These are phyloP conservation scores for Australoheros scitulus DNA, from an alignment of 2,113 vertebrate genomes.

Conservation along the genomic window DNA sequence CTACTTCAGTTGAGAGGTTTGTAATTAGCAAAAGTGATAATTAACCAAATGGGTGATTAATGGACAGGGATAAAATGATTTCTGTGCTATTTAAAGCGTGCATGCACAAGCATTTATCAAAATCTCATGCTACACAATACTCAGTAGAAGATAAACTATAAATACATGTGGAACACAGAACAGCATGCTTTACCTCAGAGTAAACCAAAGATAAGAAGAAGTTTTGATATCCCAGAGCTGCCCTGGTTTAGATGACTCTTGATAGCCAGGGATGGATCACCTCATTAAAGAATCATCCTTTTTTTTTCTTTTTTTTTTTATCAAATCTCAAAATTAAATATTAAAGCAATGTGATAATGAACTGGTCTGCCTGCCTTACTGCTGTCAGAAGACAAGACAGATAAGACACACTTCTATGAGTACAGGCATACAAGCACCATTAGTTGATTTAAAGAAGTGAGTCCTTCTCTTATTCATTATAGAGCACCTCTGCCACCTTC, in stretches of 20 bases:
- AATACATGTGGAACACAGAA: constrained; percentile 33
- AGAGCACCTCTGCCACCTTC: constrained; percentile 33
- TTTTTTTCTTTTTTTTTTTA: constrained; percentile 59
- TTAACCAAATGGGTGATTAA: constrained; percentile 70
- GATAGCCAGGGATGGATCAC: constrained; percentile 66
- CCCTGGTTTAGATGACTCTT: constrained; percentile 32
- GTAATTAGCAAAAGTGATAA: constrained; percentile 71
- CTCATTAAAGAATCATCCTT: constrained; percentile 77
- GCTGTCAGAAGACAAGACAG: constrained; percentile 37
- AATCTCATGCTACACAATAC: constrained; percentile 39
- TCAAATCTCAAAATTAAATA: constrained; percentile 78
- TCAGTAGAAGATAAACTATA: constrained; percentile 45
- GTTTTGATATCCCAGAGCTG: constrained; percentile 24
- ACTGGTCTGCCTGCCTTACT: constrained; percentile 49
- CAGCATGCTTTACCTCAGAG: not conserved
- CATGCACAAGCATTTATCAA: constrained; percentile 40
- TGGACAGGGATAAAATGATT: constrained; percentile 64
- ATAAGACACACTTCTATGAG: constrained; percentile 23
- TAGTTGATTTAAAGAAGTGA: constrained; percentile 43
- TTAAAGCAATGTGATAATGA: constrained; percentile 76
- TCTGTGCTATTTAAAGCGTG: constrained; percentile 53
- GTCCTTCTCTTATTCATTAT: constrained; percentile 49
- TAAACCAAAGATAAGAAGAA: constrained; percentile 13
- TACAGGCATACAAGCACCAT: constrained; percentile 17
- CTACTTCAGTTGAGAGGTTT: constrained; percentile 50